Evolutionary conservation across 1,140 invertebrate species (phyloP).

Genomic region (Portunus trituberculatus): DNA sequence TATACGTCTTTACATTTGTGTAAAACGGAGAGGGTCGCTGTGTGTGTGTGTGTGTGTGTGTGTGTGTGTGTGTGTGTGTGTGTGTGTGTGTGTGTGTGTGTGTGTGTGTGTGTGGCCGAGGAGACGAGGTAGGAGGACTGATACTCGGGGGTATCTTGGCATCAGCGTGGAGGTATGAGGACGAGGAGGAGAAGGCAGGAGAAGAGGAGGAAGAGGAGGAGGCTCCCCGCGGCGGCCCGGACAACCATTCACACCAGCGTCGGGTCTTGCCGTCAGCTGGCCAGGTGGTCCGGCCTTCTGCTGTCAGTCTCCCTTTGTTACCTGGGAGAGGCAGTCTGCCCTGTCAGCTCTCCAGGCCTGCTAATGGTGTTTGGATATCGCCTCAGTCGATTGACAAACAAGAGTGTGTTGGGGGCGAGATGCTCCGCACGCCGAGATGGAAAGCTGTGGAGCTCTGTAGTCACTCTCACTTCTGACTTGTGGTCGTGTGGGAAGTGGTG

Average conservation of each 20-base stretch:
- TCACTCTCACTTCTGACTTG: slow-evolving; percentile 12
- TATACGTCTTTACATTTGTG: too few species aligned
- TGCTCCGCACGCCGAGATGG: neutral
- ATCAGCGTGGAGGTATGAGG: slow-evolving; percentile 12
- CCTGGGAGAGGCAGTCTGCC: slow-evolving; percentile 56
- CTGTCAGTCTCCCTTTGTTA: slow-evolving; percentile 72
- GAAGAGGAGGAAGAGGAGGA: neutral
- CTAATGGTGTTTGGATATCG: slow-evolving; percentile 76
- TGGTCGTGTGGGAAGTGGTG: neutral
- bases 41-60: too few species aligned
- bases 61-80: too few species aligned
- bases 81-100: too few species aligned
- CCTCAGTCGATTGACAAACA: slow-evolving; percentile 71
- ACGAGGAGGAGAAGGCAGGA: neutral
- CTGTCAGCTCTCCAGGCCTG: slow-evolving; percentile 70
- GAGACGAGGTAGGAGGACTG: neutral
- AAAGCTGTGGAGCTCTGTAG: neutral
- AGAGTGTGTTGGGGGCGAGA: slow-evolving; percentile 62
- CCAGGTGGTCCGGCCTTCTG: slow-evolving; percentile 74
- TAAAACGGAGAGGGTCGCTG: too few species aligned
- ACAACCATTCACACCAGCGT: slow-evolving; percentile 71
- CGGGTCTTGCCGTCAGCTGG: slow-evolving; percentile 44
- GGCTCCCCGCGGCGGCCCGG: slow-evolving; percentile 35
- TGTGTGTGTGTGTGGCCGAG: neutral
- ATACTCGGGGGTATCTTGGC: slow-evolving; percentile 30